Base-by-base conservation (phyloP, 2,888 invertebrate genomes). In the Cancer borealis region DNA sequence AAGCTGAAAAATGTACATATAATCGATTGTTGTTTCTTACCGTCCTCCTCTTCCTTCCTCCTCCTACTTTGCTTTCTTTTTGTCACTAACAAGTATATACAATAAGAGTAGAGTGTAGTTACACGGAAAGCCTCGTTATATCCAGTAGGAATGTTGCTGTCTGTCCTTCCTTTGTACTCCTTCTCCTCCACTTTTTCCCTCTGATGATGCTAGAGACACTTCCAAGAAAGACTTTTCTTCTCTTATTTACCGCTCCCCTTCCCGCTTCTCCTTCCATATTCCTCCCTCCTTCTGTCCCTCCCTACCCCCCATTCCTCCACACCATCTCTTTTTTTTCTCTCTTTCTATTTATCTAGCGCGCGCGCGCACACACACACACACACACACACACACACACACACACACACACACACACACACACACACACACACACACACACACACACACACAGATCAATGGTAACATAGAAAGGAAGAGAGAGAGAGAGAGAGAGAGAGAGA, bases 181-280 rank as follows among this genome's bases (percentile, higher is more conserved):
- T 88, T 39, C 88, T 88, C 39, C 88, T 88, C 39, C 88, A 30
- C 39, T 39, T 88, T 10, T 39, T 88, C 88, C 88, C 39, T 17
- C 4, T 66, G 66, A 21, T 21, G n/a, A n/a, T 66, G 66, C 6
- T n/a, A 6, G n/a, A 66, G 66, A 66, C 66, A 66, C 21, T n/a
- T 66, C 66, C 66, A 66, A n/a, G 66, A 66, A 66, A n/a, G 21
- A n/a, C 21, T 66, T 17, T 66, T 66, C n/a, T n/a, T 3, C 21
- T 6, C 66, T 66, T n/a, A 66, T 66, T 66, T 66, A 66, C 66
- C 21, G 4, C 49, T 49, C 3, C 88, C 17, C 46, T 30, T 46
- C 46, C 88, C 17, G 14, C 88, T 46, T 17, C 88, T 46, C 49
- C 88, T 49, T 14, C 88, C 17, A 4, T n/a, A n/a, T 14, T 17